These are phyloP conservation scores for Crocuta crocuta DNA, from an alignment of 2,113 vertebrate species.

Conservation along the genomic window DNA sequence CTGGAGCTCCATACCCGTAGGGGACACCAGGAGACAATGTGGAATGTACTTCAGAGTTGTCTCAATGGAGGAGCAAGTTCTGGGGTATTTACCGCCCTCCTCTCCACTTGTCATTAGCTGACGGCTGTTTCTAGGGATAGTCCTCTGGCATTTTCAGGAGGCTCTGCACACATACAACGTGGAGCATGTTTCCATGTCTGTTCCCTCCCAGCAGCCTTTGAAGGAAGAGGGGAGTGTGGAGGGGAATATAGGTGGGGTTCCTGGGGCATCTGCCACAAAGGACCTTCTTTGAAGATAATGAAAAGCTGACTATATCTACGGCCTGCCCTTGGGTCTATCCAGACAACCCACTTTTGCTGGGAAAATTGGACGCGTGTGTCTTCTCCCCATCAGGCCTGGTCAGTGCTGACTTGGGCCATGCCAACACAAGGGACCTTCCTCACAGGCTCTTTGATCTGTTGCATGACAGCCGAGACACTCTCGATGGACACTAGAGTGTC, in stretches of 20 bases:
- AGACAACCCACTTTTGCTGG: neutral
- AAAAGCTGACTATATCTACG: neutral
- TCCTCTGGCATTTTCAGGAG: too few relatives aligned
- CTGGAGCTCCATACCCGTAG: neutral
- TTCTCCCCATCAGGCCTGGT: neutral
- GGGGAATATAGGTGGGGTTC: neutral
- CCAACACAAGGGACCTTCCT: accelerated
- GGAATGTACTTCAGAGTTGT: neutral
- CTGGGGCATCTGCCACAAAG: neutral
- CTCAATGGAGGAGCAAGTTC: neutral
- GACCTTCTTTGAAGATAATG: neutral
- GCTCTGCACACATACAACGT: neutral
- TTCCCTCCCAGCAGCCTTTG: neutral
- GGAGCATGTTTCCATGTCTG: neutral
- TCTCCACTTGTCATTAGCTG: neutral
- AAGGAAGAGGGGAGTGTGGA: neutral
- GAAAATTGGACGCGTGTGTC: accelerated
- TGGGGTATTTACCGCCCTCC: accelerated
- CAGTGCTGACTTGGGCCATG: neutral
- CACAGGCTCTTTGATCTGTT: neutral
- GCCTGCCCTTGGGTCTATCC: neutral
- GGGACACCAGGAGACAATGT: neutral
- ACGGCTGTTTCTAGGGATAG: neutral
- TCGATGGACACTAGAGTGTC: accelerated
- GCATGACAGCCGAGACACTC: accelerated